Conservation (phyloP, 2,797 vertebrate species). For the Ambastaia sidthimunki region DNA sequence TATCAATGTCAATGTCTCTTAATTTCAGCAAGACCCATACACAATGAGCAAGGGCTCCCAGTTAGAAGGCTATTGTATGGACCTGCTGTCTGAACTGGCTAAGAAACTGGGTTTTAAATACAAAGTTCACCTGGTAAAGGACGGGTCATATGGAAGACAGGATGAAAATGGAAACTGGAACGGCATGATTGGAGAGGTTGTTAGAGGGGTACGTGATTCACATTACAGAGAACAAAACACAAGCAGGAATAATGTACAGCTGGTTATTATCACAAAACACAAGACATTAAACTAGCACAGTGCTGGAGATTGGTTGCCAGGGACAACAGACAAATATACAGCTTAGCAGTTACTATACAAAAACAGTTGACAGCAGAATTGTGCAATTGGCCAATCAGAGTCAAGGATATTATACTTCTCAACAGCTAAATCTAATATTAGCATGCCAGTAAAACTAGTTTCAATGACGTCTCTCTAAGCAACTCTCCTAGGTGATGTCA, state of each 20-base stretch:
- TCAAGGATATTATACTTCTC: neutral
- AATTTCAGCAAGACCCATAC: constrained; percentile 85
- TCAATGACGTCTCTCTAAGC: neutral
- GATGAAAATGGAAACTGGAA: constrained; percentile 83
- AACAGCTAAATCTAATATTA: neutral
- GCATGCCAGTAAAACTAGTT: neutral
- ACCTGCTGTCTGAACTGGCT: constrained; percentile 82
- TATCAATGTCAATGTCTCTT: neutral
- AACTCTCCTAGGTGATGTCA: neutral
- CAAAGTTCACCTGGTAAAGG: constrained; percentile 83
- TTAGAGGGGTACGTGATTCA: constrained; percentile 77
- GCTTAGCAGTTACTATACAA: no score
- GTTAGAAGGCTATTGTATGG: constrained; percentile 89
- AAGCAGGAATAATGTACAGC: neutral
- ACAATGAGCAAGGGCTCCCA: constrained; percentile 75
- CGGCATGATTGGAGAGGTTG: constrained; percentile 88
- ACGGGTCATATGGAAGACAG: constrained; percentile 78
- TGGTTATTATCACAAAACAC: neutral
- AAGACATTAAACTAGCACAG: no score
- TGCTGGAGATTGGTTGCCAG: no score
- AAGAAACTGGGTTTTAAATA: constrained; percentile 84
- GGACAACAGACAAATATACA: no score
- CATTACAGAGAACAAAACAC: neutral
- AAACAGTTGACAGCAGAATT: no score
- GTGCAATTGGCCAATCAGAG: neutral